Conservation (phyloP, 2,797 vertebrate species). For the Sardinella longiceps region DNA sequence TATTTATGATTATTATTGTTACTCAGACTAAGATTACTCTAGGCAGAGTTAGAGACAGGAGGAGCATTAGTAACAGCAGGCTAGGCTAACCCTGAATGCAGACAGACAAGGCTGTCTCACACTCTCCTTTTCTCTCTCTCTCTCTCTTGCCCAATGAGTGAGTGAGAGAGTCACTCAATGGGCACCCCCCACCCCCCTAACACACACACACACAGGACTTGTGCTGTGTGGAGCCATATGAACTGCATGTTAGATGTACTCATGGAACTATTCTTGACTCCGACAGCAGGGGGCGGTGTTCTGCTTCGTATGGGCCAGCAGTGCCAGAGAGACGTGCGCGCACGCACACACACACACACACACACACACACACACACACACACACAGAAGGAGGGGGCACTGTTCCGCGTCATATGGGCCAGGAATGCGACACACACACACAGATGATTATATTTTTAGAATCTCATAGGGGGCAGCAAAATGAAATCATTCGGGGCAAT, state of each 20-base stretch:
- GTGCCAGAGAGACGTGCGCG: too few species aligned
- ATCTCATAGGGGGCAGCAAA: not conserved
- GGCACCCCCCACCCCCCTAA: too few species aligned
- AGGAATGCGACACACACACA: not conserved
- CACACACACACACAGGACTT: not conserved
- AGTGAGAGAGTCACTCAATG: not conserved
- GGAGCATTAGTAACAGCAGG: not conserved
- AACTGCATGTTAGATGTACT: too few species aligned
- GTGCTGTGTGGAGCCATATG: not conserved
- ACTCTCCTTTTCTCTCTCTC: not conserved
- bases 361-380: not conserved
- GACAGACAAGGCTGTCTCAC: not conserved
- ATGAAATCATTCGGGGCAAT: not conserved
- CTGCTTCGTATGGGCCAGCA: too few species aligned
- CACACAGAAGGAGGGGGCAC: not conserved
- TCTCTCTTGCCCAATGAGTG: not conserved
- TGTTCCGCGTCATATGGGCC: too few species aligned
- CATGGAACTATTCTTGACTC: too few species aligned
- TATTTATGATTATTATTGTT: not conserved
- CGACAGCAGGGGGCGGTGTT: too few species aligned
- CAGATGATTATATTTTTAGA: conserved; percentile 2
- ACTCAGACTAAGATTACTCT: not conserved
- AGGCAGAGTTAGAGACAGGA: not conserved
- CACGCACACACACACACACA: not conserved
- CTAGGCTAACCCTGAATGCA: not conserved